Percentiles rank a stretch among this genome's conserved stretches.
These are phyloP conservation scores for Amphipoea lucens DNA, from an alignment of 2,888 invertebrate genomes.

Conservation along the genomic window DNA sequence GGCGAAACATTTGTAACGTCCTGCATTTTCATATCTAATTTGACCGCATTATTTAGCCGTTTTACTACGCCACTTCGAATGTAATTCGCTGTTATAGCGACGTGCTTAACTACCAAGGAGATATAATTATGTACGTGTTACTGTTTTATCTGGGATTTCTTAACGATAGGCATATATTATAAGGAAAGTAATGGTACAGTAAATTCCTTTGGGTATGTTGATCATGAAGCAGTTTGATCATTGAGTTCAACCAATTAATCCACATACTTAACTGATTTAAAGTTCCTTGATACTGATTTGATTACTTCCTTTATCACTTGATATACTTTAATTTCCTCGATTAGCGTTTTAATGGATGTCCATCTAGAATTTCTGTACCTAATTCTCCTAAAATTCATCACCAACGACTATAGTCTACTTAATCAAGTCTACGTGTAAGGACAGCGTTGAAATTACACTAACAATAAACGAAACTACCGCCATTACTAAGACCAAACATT, in stretches of 20 bases:
- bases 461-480: constrained; percentile 4
- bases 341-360: background rate
- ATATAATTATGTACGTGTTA: constrained; percentile 58
- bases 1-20: constrained; percentile 58
- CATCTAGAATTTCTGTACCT: background rate
- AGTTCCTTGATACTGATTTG: constrained; percentile 4
- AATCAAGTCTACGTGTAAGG: background rate
- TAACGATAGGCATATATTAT: constrained; percentile 45
- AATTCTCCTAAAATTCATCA: background rate
- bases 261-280: background rate
- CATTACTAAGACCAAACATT: constrained; percentile 21
- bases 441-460: constrained; percentile 23
- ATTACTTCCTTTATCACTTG: background rate
- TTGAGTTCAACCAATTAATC: constrained; percentile 8
- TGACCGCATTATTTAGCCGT: constrained; percentile 62
- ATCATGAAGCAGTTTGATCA: constrained; percentile 12
- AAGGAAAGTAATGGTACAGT: constrained; percentile 24
- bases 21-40: constrained; percentile 62
- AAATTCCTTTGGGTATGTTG: constrained; percentile 24
- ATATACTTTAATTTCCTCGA: background rate
- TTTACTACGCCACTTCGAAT: constrained; percentile 54
- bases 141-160: constrained; percentile 47
- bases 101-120: constrained; percentile 53
- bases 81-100: constrained; percentile 49
- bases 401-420: background rate